Evolutionary conservation across 2,113 vertebrate species (phyloP), one percentile per base, ranked within the genome.

Genomic region (Chaetodon trifascialis): DNA sequence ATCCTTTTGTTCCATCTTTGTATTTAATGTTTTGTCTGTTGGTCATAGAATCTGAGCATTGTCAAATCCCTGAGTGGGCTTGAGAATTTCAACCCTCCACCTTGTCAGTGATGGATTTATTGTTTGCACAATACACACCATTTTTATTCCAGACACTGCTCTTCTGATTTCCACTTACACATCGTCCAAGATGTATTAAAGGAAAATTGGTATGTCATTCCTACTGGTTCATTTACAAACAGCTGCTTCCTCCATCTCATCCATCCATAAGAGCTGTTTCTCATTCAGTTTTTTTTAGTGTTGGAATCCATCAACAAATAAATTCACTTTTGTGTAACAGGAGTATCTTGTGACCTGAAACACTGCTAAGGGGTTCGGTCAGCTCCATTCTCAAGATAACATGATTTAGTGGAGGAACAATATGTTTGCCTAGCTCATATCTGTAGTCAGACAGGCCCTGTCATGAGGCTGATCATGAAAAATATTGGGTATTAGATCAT

Each of bases 191-290:
- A 58, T 59, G 51, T 49, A 77, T 58, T 36, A 36, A 58, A 58
- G 52, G 23, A 60, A 60, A 73, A 25, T 60, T 47, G 55, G 25
- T 59, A 42, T 58, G 64, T 51, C 47, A 68, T 51, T 73, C 58
- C 71, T 60, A 36, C 21, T 75, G 44, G 46, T 52, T 64, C 44
- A 52, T 75, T 64, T 63, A 75, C 58, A 38, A 75, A 75, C 59
- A 75, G 73, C 73, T 75, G 58, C 59, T 64, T 64, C 47, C 47
- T 52, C 47, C 47, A 68, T 68, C 25, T 52, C 73, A 52, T 64
- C 59, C 46, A 64, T 51, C 58, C 34, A 42, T 40, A 9, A 47
- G 58, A 23, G 30, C 47, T 68, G 17, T 25, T 68, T 30, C 42
- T 34, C 65, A 49, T 65, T 65, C 63, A 25, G n/a, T 54, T 23